These are phyloP conservation scores for Cavia aperea DNA, from an alignment of 2,113 vertebrate genomes.

Conservation along the genomic window DNA sequence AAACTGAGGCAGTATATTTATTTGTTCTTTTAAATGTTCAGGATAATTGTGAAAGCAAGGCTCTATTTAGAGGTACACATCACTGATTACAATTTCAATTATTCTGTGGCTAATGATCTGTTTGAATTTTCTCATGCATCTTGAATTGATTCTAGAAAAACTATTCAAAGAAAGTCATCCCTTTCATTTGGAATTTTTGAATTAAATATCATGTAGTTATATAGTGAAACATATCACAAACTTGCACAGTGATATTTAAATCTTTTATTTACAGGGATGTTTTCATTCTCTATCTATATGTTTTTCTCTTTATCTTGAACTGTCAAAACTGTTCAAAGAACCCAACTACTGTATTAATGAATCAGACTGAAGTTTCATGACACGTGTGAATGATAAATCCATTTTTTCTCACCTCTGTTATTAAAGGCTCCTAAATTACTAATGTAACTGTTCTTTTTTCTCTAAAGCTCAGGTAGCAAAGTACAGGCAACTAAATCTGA, in stretches of 20 bases:
- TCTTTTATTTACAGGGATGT: not conserved
- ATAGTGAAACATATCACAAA: not conserved
- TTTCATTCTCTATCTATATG: not conserved
- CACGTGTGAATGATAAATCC: not conserved
- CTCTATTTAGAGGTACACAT: not conserved
- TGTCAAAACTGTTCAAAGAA: conserved; percentile 13
- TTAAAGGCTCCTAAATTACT: not conserved
- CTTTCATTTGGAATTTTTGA: not conserved
- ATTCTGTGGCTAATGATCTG: not conserved
- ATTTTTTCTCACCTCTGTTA: not conserved
- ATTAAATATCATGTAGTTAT: not conserved
- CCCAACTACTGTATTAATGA: not conserved
- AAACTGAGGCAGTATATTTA: not conserved
- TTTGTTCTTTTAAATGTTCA: not conserved
- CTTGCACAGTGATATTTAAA: not conserved
- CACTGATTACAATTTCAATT: not conserved
- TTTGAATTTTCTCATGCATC: not conserved
- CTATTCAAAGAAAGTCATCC: not conserved
- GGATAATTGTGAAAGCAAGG: not conserved
- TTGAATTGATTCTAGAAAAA: not conserved
- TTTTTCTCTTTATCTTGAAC: not conserved
- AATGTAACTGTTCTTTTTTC: not conserved
- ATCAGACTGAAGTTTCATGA: not conserved
- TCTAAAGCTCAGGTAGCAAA: not conserved
- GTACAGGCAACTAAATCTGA: not conserved